Evolutionary conservation across 2,797 vertebrate species (phyloP), one percentile per base, ranked within the genome.

Genomic region (Enteromius thamalakanensis): DNA sequence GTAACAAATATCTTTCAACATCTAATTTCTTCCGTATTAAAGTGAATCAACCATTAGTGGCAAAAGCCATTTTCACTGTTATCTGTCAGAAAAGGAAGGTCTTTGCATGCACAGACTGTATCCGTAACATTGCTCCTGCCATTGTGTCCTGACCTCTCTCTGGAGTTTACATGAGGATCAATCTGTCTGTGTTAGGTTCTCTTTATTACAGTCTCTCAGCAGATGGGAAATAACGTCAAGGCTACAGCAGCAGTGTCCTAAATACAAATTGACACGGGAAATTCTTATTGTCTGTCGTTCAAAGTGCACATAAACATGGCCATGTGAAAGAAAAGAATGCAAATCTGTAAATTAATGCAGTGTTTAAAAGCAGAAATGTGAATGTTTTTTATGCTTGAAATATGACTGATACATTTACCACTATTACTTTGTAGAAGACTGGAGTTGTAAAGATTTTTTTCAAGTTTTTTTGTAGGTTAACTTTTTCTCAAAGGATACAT

Each of bases 141-240:
- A 2, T 29, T 15, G 60, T 29, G 26, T 29, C 26, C 12, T 62
- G 60, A 62, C 60, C 60, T 62, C 60, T 62, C 26, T 62, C 26
- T 32, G 14, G 26, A 62, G 26, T 62, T 62, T 29, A 62, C 26
- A 62, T 29, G 60, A 29, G 5, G 60, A 29, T 62, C 14, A 62
- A 62, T 29, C 11, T 29, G 23, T 29, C 58, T 62, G 58, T 60
- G 58, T 26, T 60, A 60, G 58, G 23, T 62, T 62, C 1, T 60
- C 5, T 62, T 79, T 26, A 53, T 79, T 68, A 53, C 32, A 55
- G 14, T 69, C 15, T 53, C 53, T 79, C 32, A 55, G 64, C 65
- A 69, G 64, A 69, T 69, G 53, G 15, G 15, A 69, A 69, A 55
- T 68, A 40, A 26, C 14, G 40, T 23, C 6, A 68, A 19, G 32